A percentile compares a stretch with the other conserved stretches of the same genome.
These are phyloP conservation scores for Carassius auratus DNA, from an alignment of 2,113 vertebrate genomes.

Conservation along the genomic window DNA sequence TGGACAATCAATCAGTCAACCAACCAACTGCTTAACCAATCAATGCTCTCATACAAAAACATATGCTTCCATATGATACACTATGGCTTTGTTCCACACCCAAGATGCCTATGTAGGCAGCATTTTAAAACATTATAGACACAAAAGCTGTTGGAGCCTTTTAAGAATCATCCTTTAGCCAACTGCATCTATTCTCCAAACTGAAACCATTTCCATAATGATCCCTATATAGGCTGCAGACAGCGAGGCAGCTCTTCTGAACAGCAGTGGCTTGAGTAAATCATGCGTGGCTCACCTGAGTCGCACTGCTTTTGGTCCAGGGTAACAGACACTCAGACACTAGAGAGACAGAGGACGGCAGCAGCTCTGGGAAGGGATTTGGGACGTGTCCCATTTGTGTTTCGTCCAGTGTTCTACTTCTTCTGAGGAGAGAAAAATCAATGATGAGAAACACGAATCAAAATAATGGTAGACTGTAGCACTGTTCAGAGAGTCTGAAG, in stretches of 20 bases:
- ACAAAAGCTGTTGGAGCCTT: background rate
- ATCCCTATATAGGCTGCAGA: background rate
- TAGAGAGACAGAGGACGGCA: conserved; percentile 79
- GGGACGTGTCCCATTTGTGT: conserved; percentile 80
- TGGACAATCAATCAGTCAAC: conserved; percentile 17
- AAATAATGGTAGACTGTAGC: background rate
- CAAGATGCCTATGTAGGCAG: background rate
- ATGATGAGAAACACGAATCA: conserved; percentile 10
- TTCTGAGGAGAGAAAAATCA: conserved; percentile 61
- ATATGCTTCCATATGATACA: background rate
- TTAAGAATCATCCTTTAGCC: background rate
- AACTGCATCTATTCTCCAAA: background rate
- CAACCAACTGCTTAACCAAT: background rate
- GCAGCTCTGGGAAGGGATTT: conserved; percentile 86
- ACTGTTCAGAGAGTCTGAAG: background rate
- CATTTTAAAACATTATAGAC: background rate
- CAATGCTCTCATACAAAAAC: background rate
- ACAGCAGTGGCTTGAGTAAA: background rate
- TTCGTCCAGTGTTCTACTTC: conserved; percentile 76
- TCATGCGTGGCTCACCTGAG: conserved; percentile 80
- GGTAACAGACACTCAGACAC: conserved; percentile 85
- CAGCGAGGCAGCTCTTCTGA: background rate
- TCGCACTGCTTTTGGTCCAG: conserved; percentile 85
- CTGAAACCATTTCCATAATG: background rate
- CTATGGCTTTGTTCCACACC: background rate